Conservation (phyloP, 2,113 vertebrate species). For the Zosterops borbonicus region DNA sequence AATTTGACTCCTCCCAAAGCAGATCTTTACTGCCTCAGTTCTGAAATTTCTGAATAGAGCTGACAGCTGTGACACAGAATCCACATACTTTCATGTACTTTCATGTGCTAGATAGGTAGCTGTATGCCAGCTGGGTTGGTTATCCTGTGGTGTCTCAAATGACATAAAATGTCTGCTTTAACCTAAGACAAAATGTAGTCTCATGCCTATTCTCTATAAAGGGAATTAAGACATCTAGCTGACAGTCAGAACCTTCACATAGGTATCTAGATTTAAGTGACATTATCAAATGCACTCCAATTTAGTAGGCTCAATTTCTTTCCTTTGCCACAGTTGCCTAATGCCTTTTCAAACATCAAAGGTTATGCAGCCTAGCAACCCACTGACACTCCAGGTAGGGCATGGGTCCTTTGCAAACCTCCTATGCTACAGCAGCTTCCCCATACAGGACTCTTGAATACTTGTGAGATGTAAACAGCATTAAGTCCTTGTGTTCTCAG, state of each 20-base stretch:
- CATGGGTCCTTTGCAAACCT: background rate
- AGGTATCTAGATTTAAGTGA: background rate
- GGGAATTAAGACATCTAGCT: background rate
- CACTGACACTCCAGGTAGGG: background rate
- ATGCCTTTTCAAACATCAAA: background rate
- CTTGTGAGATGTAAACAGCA: background rate
- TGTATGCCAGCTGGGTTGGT: background rate
- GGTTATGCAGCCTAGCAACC: background rate
- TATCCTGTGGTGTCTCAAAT: background rate
- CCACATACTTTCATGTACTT: background rate
- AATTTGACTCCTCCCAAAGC: background rate
- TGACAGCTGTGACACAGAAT: background rate
- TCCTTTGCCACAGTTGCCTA: background rate
- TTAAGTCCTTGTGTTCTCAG: background rate
- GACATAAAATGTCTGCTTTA: background rate
- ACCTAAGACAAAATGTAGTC: background rate
- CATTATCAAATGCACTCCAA: background rate
- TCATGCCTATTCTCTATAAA: background rate
- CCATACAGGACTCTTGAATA: background rate
- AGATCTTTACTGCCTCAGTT: background rate
- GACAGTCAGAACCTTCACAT: background rate
- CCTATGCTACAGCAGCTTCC: background rate
- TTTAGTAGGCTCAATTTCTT: background rate
- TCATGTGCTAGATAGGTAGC: background rate
- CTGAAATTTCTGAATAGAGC: background rate